Evolutionary conservation across 2,888 invertebrate species (phyloP).

Genomic region (Cancer borealis): DNA sequence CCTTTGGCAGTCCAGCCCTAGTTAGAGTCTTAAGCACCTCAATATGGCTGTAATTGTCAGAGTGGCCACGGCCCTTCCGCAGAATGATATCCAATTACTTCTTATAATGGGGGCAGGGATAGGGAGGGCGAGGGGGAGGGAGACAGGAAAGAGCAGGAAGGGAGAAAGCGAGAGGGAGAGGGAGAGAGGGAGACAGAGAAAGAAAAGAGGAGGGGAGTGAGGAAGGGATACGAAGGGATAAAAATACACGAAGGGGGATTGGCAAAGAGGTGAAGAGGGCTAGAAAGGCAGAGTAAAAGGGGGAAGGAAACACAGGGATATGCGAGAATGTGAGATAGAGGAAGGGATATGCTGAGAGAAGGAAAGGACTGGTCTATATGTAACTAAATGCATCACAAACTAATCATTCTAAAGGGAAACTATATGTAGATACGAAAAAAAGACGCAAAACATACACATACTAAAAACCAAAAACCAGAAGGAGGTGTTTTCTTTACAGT

Average conservation of each 20-base stretch:
- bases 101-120: conserved; percentile 57
- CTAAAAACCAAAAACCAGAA: neutral
- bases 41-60: conserved; percentile 69
- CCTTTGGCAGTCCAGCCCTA: conserved; percentile 59
- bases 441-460: neutral
- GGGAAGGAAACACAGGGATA: neutral
- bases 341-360: neutral
- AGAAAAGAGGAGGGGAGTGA: neutral
- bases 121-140: neutral
- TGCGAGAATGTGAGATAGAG: neutral
- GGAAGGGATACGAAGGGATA: neutral
- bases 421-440: neutral
- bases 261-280: conserved; percentile 27
- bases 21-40: conserved; percentile 73
- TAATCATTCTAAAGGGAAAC: neutral
- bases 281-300: neutral
- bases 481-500: neutral
- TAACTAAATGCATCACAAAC: no score
- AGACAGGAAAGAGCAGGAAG: neutral
- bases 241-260: neutral
- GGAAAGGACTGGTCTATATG: neutral
- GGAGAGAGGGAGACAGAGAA: conserved; percentile 21
- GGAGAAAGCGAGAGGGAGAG: conserved; percentile 33
- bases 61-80: conserved; percentile 57
- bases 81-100: conserved; percentile 72